Conservation (phyloP, 23 tunicate species). For the Ascidia mentula region DNA sequence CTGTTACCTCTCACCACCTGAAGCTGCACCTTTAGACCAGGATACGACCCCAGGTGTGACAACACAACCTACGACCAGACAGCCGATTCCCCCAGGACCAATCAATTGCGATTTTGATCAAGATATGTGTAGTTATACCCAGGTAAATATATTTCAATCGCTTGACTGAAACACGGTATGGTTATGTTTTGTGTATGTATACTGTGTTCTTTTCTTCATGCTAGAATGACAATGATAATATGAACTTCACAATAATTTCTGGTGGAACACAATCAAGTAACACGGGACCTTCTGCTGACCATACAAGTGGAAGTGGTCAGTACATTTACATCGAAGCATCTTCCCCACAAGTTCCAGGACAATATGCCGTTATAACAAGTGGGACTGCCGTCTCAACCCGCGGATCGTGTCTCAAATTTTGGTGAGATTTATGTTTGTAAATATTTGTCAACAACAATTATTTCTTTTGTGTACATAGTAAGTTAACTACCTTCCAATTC, state of each 20-base stretch:
- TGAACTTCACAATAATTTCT: slow-evolving; percentile 46
- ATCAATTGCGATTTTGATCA: slow-evolving; percentile 78
- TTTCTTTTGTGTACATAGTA: not conserved
- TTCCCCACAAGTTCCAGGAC: slow-evolving; percentile 13
- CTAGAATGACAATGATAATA: slow-evolving; percentile 35
- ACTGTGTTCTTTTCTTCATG: not conserved
- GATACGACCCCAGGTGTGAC: slow-evolving; percentile 19
- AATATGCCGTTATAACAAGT: slow-evolving; percentile 47
- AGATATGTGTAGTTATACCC: slow-evolving; percentile 44
- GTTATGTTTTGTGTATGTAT: not conserved
- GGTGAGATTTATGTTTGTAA: slow-evolving; percentile 31
- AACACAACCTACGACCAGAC: slow-evolving; percentile 37
- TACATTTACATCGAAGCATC: slow-evolving; percentile 79
- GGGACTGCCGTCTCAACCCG: slow-evolving; percentile 55
- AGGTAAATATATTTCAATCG: slow-evolving; percentile 29
- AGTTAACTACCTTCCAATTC: not conserved
- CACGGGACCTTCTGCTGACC: slow-evolving; percentile 74
- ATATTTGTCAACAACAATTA: not conserved
- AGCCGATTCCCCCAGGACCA: slow-evolving; percentile 74
- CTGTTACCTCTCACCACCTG: slow-evolving; percentile 40
- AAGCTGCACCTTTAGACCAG: slow-evolving; percentile 30
- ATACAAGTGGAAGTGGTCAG: slow-evolving; percentile 62
- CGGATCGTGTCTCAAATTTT: slow-evolving; percentile 83
- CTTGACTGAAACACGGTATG: too few species aligned
- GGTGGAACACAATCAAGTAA: slow-evolving; percentile 42